Conservation (phyloP, 1,140 invertebrate species). For the Bombus sibiricus region DNA sequence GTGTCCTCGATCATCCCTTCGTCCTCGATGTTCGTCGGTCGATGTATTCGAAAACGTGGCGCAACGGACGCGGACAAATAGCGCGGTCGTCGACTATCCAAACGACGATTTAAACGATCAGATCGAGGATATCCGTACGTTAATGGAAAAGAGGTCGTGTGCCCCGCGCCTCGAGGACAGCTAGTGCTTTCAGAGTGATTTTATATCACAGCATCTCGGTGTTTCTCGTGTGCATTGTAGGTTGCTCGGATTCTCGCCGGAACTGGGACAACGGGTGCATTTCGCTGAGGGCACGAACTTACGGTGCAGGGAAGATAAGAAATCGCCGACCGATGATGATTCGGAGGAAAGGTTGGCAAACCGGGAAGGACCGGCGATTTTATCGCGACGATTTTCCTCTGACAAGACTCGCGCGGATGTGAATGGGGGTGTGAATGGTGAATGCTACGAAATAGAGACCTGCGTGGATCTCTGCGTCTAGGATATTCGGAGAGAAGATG, state of each 20-base stretch:
- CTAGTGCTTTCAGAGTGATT: conserved; percentile 4
- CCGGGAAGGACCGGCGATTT: background rate
- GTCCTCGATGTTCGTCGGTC: background rate
- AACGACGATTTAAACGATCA: background rate
- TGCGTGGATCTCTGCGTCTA: no score
- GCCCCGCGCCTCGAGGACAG: conserved; percentile 37
- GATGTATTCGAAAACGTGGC: no score
- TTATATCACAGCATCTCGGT: conserved; percentile 62
- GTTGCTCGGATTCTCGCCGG: conserved; percentile 80
- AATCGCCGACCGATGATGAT: conserved; percentile 71
- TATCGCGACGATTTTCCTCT: background rate
- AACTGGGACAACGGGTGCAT: conserved; percentile 80
- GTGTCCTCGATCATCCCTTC: background rate
- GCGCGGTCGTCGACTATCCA: background rate
- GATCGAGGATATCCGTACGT: background rate
- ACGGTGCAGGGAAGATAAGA: conserved; percentile 79
- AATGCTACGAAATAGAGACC: background rate
- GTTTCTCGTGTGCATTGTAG: conserved; percentile 81
- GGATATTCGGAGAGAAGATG: no score
- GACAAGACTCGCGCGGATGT: background rate
- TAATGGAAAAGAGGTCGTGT: conserved; percentile 6
- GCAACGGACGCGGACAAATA: background rate
- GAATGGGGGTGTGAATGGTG: background rate
- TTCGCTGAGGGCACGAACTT: conserved; percentile 81
- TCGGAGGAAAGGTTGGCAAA: conserved; percentile 75